Conservation (phyloP, 2,113 vertebrate species). For the Orthonyx spaldingii region DNA sequence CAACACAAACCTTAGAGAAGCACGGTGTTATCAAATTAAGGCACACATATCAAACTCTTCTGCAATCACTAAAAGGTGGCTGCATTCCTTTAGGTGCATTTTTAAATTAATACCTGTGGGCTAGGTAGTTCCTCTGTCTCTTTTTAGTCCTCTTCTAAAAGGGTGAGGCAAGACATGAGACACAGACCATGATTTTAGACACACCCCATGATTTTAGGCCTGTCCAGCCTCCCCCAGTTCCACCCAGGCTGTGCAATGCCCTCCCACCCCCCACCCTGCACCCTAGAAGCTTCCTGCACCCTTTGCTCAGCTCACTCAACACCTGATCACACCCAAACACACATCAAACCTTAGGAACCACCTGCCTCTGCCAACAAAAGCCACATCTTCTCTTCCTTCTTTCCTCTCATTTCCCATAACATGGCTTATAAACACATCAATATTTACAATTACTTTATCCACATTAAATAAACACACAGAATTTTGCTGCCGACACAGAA, state of each 20-base stretch:
- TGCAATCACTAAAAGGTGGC: background rate
- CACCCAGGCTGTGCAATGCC: background rate
- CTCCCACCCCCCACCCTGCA: background rate
- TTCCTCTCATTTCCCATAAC: background rate
- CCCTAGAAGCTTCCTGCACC: background rate
- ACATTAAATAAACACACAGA: background rate
- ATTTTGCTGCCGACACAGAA: background rate
- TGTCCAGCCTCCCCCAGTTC: accelerated
- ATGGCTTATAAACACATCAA: background rate
- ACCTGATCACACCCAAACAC: background rate
- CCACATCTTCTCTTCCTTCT: background rate
- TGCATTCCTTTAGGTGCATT: background rate
- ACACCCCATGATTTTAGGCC: accelerated
- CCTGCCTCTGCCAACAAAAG: background rate
- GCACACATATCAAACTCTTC: background rate
- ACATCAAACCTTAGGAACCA: background rate
- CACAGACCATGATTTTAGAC: accelerated
- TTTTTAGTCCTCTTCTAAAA: background rate
- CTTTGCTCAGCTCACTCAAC: background rate
- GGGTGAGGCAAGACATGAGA: background rate
- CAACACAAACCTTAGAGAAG: background rate
- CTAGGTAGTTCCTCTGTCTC: background rate
- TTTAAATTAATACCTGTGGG: background rate
- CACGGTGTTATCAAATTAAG: background rate
- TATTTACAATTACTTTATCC: background rate